Percentiles rank a stretch among this genome's conserved stretches.
Conservation (phyloP, 2,113 vertebrate species). For the Tichodroma muraria region DNA sequence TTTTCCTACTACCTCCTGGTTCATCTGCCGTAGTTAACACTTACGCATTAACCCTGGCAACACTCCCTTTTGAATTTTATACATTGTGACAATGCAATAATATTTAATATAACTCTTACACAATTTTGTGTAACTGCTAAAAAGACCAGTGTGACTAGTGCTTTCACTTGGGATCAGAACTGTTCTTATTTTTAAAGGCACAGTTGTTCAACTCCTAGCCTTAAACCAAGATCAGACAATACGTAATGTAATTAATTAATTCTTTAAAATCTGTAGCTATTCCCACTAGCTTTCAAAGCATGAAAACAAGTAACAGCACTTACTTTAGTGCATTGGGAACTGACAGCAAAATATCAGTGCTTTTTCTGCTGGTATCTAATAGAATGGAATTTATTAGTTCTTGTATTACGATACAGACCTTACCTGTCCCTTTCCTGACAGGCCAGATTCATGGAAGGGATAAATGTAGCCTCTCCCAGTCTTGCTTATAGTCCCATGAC, state of each 20-base stretch:
- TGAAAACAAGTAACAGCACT: background rate
- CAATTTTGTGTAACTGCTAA: background rate
- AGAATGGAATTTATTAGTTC: background rate
- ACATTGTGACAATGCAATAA: background rate
- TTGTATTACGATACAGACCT: background rate
- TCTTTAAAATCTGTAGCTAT: background rate
- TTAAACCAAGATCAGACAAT: background rate
- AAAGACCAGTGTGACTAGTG: background rate
- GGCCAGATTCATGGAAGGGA: background rate
- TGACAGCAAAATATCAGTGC: background rate
- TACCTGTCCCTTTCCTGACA: background rate
- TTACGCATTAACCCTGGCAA: accelerated
- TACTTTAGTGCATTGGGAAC: background rate
- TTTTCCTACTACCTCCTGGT: background rate
- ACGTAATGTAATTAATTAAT: background rate
- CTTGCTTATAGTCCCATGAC: background rate
- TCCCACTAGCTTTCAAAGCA: background rate
- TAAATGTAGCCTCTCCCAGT: background rate
- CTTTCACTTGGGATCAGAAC: background rate
- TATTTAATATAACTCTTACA: background rate
- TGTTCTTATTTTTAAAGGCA: background rate
- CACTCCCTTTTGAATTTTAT: background rate
- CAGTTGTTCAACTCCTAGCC: background rate
- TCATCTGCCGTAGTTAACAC: background rate
- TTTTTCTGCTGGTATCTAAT: background rate